These are phyloP conservation scores for Myodes glareolus DNA, from an alignment of 2,113 vertebrate species.

Conservation along the genomic window DNA sequence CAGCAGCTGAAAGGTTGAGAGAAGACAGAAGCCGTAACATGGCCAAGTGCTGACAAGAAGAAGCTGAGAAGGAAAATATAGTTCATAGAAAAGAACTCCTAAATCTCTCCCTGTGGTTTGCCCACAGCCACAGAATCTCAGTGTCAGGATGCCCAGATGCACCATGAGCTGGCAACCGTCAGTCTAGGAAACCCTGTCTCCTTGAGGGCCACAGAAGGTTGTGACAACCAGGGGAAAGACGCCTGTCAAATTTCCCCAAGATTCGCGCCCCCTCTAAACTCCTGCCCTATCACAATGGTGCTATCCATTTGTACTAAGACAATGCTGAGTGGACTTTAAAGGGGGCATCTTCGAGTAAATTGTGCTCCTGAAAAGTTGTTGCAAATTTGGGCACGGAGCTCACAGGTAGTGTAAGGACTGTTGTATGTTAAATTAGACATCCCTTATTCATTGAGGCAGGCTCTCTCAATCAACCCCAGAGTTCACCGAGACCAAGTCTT, in stretches of 20 bases:
- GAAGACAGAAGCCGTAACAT: neutral
- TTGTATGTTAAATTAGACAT: neutral
- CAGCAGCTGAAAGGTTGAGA: neutral
- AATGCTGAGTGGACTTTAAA: neutral
- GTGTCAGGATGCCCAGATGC: neutral
- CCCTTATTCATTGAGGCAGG: neutral
- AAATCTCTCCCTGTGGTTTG: neutral
- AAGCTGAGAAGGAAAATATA: neutral
- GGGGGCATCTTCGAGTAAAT: neutral
- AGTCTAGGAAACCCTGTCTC: no score
- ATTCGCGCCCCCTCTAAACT: neutral
- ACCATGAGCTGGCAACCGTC: neutral
- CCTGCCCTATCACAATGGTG: neutral
- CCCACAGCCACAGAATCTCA: neutral
- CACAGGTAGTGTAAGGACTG: neutral
- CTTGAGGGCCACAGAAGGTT: neutral
- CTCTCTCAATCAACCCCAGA: neutral
- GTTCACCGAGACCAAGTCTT: neutral
- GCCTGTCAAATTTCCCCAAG: neutral
- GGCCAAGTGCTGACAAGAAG: neutral
- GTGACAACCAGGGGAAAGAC: neutral
- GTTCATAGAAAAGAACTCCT: neutral
- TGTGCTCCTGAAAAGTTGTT: neutral
- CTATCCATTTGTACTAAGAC: neutral
- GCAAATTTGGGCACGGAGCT: neutral